phyloP scores from a whole-genome alignment of 1,140 invertebrate genomes.

The Drosophila willistoni region DNA sequence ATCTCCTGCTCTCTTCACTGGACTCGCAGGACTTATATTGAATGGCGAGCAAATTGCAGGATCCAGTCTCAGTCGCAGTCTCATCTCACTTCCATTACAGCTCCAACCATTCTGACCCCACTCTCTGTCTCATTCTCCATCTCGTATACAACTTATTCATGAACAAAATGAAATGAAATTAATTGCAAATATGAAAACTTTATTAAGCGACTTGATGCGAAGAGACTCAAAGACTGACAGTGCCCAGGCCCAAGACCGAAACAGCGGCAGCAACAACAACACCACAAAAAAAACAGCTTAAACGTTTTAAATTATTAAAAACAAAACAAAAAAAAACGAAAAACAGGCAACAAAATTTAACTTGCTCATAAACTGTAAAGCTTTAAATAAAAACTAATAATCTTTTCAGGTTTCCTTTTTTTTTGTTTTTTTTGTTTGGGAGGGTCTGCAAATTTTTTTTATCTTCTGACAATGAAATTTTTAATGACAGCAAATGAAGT shows the following conservation, averaged over 20 bases:
- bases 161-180: conserved; percentile 70
- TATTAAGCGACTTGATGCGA: conserved; percentile 71
- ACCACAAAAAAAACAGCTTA: neutral
- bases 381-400: conserved; percentile 10
- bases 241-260: conserved; percentile 16
- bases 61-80: conserved; percentile 32
- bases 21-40: conserved; percentile 52
- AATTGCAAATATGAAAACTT: conserved; percentile 76
- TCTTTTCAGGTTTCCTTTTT: neutral
- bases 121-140: conserved; percentile 1
- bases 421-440: neutral
- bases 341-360: neutral
- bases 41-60: conserved; percentile 68
- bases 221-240: conserved; percentile 14
- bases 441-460: neutral
- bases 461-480: conserved; percentile 10
- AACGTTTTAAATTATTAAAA: conserved; percentile 9
- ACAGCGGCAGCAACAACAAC: neutral
- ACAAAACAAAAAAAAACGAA: neutral
- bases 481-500: neutral
- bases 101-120: conserved; percentile 28
- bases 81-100: neutral
- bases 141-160: conserved; percentile 64
- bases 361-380: conserved; percentile 1
- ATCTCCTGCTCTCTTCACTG: neutral